A percentile compares a stretch with the other conserved stretches of the same genome.
Evolutionary conservation across 2,888 invertebrate genomes (phyloP).

Genomic region (Hyposoter dolosus): DNA sequence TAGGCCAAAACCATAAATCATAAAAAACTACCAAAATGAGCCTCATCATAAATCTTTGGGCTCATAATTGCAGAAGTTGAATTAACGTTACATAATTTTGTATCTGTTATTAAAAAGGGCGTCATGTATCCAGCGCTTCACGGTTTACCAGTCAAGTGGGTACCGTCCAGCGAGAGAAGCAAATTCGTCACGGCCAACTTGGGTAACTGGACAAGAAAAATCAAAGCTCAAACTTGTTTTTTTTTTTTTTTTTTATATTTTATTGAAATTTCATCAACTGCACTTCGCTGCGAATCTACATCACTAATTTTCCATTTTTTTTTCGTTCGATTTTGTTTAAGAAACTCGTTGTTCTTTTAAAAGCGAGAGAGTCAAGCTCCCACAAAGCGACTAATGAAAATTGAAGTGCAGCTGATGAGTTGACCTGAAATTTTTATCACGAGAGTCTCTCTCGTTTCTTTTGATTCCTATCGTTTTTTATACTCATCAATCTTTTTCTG

Average conservation of each 20-base stretch:
- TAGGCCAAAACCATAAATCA: no score
- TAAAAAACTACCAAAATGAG: neutral
- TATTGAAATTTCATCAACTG: neutral
- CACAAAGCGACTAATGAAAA: no score
- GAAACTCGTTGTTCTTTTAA: no score
- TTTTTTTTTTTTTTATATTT: neutral
- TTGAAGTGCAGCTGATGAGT: neutral
- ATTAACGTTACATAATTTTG: neutral
- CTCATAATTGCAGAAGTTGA: neutral
- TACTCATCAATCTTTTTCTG: no score
- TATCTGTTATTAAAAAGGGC: slow-evolving; percentile 82
- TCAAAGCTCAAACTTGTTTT: neutral
- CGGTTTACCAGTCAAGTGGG: slow-evolving; percentile 91
- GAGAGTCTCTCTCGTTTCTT: neutral
- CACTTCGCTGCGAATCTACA: neutral
- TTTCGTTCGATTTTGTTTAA: no score
- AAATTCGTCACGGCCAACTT: slow-evolving; percentile 87
- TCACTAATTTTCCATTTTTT: no score
- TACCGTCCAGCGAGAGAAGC: slow-evolving; percentile 91
- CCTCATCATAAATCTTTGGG: neutral
- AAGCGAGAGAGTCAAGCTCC: no score
- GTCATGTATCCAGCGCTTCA: slow-evolving; percentile 91
- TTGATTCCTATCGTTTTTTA: neutral
- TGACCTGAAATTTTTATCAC: neutral
- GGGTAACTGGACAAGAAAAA: slow-evolving; percentile 77